Evolutionary conservation across 1,140 invertebrate genomes (phyloP).

Genomic region (Hyles euphorbiae): DNA sequence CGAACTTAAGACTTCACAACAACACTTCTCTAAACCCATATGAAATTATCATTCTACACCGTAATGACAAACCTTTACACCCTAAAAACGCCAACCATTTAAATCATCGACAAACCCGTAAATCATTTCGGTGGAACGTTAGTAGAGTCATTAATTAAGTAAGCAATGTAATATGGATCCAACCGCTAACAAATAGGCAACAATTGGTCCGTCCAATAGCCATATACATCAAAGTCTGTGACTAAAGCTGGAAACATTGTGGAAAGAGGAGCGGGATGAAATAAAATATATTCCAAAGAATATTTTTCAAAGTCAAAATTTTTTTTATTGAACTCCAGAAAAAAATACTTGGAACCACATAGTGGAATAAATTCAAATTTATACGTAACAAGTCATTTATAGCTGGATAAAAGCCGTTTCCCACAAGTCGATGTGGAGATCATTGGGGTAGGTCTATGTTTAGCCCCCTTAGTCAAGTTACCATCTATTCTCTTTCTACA

Average conservation of each 20-base stretch:
- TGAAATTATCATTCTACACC: too few relatives aligned
- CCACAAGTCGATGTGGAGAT: too few relatives aligned
- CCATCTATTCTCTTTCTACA: neutral
- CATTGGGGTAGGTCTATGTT: too few relatives aligned
- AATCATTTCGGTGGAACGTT: neutral
- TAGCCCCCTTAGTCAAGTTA: neutral
- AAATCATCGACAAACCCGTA: neutral
- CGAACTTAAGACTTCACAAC: too few relatives aligned
- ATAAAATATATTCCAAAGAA: neutral
- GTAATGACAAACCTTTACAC: too few relatives aligned
- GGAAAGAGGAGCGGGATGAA: neutral
- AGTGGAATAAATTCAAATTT: neutral
- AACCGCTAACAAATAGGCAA: slow-evolving; percentile 26
- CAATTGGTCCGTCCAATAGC: slow-evolving; percentile 21
- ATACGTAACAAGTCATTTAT: neutral
- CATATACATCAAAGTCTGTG: slow-evolving; percentile 18
- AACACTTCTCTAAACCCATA: too few relatives aligned
- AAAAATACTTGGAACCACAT: too few relatives aligned
- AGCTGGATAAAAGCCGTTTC: neutral
- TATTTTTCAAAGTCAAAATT: slow-evolving; percentile 1
- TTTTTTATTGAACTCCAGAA: too few relatives aligned
- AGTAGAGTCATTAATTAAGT: slow-evolving; percentile 20
- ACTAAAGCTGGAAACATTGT: neutral
- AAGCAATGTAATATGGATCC: slow-evolving; percentile 27
- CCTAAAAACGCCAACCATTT: too few relatives aligned